Evolutionary conservation across 2,113 vertebrate species (phyloP), one percentile per base, ranked within the genome.

Genomic region (Equus przewalskii): DNA sequence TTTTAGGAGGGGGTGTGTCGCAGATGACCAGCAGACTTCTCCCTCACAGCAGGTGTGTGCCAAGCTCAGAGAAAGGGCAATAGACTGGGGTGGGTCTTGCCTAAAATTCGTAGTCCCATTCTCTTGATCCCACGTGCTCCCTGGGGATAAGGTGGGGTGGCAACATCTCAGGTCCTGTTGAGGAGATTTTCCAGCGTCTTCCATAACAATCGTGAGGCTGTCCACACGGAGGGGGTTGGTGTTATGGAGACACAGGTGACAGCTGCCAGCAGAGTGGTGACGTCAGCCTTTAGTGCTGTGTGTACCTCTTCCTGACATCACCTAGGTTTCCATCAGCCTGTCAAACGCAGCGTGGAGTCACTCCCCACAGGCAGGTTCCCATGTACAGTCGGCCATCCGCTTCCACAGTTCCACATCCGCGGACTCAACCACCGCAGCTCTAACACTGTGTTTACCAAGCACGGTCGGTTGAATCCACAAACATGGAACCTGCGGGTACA

Each of bases 141-240:
- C 79, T 14, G 11, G 44, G 54, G 30, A 14, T 9, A 36, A 82
- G 1, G 12, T 26, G 54, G 3, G 22, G 1, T 4, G 10, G 1
- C 0, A 15, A 64, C 2, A 0, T 36, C 51, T 92, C 18, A 1
- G 19, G n/a, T 73, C 41, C 65, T 1, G 4, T 24, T 5, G 0
- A 51, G 28, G 22, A 5, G 28, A 1, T 49, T 62, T 69, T 7
- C 60, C 3, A 12, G 4, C 33, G 22, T 28, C 18, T 75, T 41
- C 28, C 41, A 7, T 4, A 1, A 67, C 12, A 21, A 49, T 4
- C 1, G 0, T 44, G 24, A 93, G n/a, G 46, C 41, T 18, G 1
- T 24, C 28, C 16, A 30, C 7, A 0, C 0, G 28, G 15, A 8
- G 33, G 22, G 22, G 36, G 41, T 1, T 15, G 7, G 28, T 3